phyloP scores from a whole-genome alignment of 2,888 invertebrate species.

The Dastarcus helophoroides region DNA sequence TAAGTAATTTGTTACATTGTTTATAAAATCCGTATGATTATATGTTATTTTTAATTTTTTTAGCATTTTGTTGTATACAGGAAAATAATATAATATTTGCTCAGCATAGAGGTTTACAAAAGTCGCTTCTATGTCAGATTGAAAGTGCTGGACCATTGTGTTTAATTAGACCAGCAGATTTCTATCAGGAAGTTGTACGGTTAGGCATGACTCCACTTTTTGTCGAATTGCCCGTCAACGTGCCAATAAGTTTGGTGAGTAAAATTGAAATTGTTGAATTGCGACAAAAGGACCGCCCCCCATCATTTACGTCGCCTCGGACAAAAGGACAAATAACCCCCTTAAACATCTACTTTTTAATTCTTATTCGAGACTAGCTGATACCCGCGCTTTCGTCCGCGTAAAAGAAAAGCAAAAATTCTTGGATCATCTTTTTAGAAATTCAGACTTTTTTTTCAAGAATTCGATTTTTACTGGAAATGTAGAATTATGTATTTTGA shows the following conservation, averaged over 20 bases:
- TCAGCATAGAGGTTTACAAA: slow-evolving; percentile 49
- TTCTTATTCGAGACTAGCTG: too few species aligned
- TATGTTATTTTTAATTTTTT: slow-evolving; percentile 10
- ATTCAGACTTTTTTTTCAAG: too few species aligned
- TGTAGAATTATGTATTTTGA: too few species aligned
- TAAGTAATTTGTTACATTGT: background rate
- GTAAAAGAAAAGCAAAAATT: too few species aligned
- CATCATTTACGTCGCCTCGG: too few species aligned
- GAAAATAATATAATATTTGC: slow-evolving; percentile 41
- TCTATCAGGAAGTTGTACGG: slow-evolving; percentile 44
- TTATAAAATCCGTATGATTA: background rate
- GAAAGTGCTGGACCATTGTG: slow-evolving; percentile 48
- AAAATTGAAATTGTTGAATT: too few species aligned
- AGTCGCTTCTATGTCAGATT: slow-evolving; percentile 47
- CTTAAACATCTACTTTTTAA: too few species aligned
- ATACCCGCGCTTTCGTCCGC: too few species aligned
- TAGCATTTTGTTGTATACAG: slow-evolving; percentile 41
- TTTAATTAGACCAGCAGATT: slow-evolving; percentile 46
- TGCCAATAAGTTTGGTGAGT: slow-evolving; percentile 29
- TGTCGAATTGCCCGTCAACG: slow-evolving; percentile 30
- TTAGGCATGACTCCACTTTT: slow-evolving; percentile 51
- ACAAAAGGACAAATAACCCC: too few species aligned
- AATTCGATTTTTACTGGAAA: too few species aligned
- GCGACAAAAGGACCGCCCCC: too few species aligned
- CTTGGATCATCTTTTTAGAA: too few species aligned